A percentile compares a stretch with the other conserved stretches of the same genome.
Evolutionary conservation across 2,888 invertebrate genomes (phyloP).

Genomic region (Phoronis australis): DNA sequence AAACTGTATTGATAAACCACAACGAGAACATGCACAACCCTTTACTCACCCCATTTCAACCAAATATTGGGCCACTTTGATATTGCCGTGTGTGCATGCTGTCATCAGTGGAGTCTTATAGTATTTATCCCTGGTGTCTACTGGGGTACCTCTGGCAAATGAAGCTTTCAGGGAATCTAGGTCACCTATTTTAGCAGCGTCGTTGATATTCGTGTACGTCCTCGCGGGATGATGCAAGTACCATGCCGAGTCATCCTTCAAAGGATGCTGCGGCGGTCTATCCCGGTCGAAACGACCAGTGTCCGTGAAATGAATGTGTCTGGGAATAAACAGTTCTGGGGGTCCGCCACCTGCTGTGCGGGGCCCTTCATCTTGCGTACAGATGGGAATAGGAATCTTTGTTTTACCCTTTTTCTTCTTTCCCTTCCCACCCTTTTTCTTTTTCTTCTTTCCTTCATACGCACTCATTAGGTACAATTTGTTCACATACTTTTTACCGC

Average conservation of each 20-base stretch:
- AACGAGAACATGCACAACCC: background rate
- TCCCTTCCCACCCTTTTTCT: constrained; percentile 44
- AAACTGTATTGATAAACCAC: too few species aligned
- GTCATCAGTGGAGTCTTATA: constrained; percentile 54
- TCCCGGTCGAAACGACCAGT: constrained; percentile 47
- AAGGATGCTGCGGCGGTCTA: constrained; percentile 44
- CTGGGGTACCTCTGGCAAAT: constrained; percentile 33
- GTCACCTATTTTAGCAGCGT: constrained; percentile 48
- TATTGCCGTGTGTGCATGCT: constrained; percentile 40
- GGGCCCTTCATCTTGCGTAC: constrained; percentile 41
- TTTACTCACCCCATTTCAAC: constrained; percentile 46
- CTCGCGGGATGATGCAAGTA: constrained; percentile 47
- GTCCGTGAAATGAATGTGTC: constrained; percentile 49
- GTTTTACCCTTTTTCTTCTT: constrained; percentile 48
- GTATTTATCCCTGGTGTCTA: constrained; percentile 49
- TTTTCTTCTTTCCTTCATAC: constrained; percentile 52
- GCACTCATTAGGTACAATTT: constrained; percentile 49
- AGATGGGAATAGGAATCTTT: constrained; percentile 50
- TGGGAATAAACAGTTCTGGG: constrained; percentile 42
- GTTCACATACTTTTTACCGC: constrained; percentile 51
- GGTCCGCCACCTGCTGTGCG: constrained; percentile 47
- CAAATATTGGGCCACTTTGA: constrained; percentile 45
- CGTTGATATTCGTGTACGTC: constrained; percentile 46
- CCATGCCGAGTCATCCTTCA: constrained; percentile 52
- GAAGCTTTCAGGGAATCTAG: constrained; percentile 46